These are phyloP conservation scores for Papilio polytes DNA, from an alignment of 1,140 invertebrate genomes.

Conservation along the genomic window DNA sequence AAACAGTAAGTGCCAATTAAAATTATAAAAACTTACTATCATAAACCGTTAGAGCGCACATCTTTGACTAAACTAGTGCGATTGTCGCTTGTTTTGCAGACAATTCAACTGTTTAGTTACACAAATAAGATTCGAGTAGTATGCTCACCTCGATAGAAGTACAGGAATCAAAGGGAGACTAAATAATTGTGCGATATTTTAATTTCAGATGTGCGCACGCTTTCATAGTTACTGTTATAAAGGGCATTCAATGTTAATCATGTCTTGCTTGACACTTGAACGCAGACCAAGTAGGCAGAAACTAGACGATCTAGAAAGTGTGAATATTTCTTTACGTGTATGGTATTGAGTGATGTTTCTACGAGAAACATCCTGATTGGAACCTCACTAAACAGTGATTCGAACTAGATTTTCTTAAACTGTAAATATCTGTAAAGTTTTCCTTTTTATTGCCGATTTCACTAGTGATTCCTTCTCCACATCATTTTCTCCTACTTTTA, in stretches of 20 bases:
- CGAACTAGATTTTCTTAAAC: background rate
- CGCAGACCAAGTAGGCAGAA: background rate
- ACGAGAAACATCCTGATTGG: background rate
- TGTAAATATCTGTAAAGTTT: background rate
- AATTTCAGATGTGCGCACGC: no score
- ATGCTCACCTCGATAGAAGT: no score
- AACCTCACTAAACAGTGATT: background rate
- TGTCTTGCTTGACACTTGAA: background rate
- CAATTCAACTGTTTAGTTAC: no score
- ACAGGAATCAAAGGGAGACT: no score
- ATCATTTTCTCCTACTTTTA: background rate
- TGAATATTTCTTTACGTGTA: slow-evolving; percentile 21
- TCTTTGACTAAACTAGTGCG: no score
- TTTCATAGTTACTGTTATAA: background rate
- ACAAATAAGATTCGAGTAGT: no score
- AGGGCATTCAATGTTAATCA: slow-evolving; percentile 19
- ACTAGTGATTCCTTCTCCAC: background rate
- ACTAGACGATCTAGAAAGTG: slow-evolving; percentile 33
- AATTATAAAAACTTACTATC: background rate
- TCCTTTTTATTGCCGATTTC: background rate
- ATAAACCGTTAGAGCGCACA: background rate
- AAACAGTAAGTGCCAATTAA: background rate
- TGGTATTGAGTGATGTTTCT: slow-evolving; percentile 16
- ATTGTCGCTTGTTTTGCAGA: no score
- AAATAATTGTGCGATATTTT: no score